Evolutionary conservation across 2,888 invertebrate genomes (phyloP).

Genomic region (Scaptomyza parva): DNA sequence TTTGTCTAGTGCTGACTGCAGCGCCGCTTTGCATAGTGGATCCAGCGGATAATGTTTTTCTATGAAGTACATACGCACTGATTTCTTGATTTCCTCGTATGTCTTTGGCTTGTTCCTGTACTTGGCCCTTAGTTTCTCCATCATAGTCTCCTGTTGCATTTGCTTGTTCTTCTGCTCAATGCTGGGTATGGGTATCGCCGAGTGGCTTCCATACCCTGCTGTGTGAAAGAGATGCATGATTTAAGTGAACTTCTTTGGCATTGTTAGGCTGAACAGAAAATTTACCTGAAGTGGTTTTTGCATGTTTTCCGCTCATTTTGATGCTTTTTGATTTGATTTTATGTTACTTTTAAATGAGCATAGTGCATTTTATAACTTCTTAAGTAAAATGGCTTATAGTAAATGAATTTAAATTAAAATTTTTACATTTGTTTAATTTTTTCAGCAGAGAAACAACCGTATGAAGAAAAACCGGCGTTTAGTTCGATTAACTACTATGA

Average conservation of each 20-base stretch:
- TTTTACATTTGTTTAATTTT: neutral
- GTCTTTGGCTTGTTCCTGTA: constrained; percentile 94
- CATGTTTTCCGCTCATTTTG: constrained; percentile 52
- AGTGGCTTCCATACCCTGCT: constrained; percentile 40
- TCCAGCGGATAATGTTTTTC: constrained; percentile 96
- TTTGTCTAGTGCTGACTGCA: constrained; percentile 96
- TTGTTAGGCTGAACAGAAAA: neutral
- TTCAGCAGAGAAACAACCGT: constrained; percentile 13
- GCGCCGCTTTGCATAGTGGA: constrained; percentile 92
- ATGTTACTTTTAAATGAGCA: neutral
- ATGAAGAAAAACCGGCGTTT: neutral
- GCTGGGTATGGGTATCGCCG: constrained; percentile 53
- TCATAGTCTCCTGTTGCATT: constrained; percentile 93
- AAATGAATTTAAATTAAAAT: neutral
- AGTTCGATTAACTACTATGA: neutral
- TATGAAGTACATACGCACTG: constrained; percentile 93
- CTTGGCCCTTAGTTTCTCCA: constrained; percentile 94
- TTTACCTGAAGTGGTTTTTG: constrained; percentile 43
- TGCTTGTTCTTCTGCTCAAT: constrained; percentile 88
- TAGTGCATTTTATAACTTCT: neutral
- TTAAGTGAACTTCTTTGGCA: neutral
- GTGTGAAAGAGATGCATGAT: neutral
- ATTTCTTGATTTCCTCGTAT: constrained; percentile 94
- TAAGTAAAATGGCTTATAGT: too few species aligned
- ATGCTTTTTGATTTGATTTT: neutral